These are phyloP conservation scores for Cliona cf. orientalis DNA, from an alignment of 37 sponge, comb jelly and placozoan species.

Conservation along the genomic window DNA sequence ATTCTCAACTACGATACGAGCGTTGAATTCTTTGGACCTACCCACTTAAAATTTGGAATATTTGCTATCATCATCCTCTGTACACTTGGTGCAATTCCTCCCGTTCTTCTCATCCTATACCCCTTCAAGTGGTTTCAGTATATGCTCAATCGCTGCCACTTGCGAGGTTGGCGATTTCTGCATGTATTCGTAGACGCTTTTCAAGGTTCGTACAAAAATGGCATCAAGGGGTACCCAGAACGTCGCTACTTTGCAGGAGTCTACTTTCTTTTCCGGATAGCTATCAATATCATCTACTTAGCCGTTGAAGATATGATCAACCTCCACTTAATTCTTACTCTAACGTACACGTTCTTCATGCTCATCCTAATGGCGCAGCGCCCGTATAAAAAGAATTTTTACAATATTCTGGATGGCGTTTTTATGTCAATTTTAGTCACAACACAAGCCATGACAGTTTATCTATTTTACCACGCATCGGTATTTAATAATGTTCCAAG, in stretches of 20 bases:
- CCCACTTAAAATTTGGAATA: constrained; percentile 20
- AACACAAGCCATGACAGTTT: neutral
- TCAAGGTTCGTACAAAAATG: constrained; percentile 55
- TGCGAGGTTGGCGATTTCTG: constrained; percentile 9
- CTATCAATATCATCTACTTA: constrained; percentile 4
- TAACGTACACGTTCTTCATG: neutral
- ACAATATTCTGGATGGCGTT: constrained; percentile 30
- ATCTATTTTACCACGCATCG: neutral
- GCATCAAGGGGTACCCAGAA: constrained; percentile 27
- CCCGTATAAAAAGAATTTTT: constrained; percentile 47
- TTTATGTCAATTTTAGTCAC: constrained; percentile 13
- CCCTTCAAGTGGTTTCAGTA: constrained; percentile 31
- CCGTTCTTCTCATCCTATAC: constrained; percentile 40
- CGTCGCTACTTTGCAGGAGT: constrained; percentile 43
- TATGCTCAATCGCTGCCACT: neutral
- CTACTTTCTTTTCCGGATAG: constrained; percentile 47
- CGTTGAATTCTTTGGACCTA: neutral
- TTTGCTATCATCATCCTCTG: constrained; percentile 17
- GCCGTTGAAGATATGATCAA: neutral
- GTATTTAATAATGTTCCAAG: neutral
- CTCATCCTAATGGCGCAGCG: constrained; percentile 2
- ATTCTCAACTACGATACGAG: constrained; percentile 34
- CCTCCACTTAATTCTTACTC: neutral
- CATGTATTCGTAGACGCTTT: constrained; percentile 51
- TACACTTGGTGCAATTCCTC: constrained; percentile 34